Evolutionary conservation across 2,113 vertebrate genomes (phyloP), one percentile per base, ranked within the genome.

Genomic region (Hemiprocne comata): DNA sequence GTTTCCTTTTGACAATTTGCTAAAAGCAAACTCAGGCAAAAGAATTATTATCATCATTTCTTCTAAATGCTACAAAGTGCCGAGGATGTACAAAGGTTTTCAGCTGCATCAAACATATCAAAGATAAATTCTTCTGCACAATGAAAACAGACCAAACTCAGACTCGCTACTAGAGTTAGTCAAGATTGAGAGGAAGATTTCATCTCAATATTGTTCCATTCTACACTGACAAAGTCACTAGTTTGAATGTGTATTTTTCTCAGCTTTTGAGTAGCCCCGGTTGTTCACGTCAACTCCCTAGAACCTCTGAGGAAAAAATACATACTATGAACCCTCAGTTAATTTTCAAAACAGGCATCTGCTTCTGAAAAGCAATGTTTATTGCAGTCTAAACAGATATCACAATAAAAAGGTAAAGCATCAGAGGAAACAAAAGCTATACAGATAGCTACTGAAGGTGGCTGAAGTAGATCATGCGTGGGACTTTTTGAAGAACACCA

Each of bases 11-110:
- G 12, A 71, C 51, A 50, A 55, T 40, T 74, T 51, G 44, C 3
- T 67, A 86, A 86, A 21, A 71, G 36, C 57, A 81, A 83, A 71
- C 53, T 83, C 66, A 74, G 67, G 46, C 55, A 96, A 73, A 90
- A 91, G 20, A 96, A 95, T 90, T 89, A 93, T 82, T 95, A 42
- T 9, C 85, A 85, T 46, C 23, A 71, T 94, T 97, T 89, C 87
- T 97, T 91, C 76, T 90, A 96, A 81, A 62, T 86, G 66, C 61
- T 64, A 87, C 67, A 61, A 97, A 97, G 64, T 73, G 71, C 29
- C 40, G 72, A 93, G 94, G 88, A 89, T 25, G 28, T 54, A 96
- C 76, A 67, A 89, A 96, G 87, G 7, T 54, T 66, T 85, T 75
- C 74, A 65, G 55, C 58, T 58, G 25, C 38, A 90, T 29, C 44